Conservation (phyloP, 2,797 vertebrate species). For the Tauraco hartlaubi region DNA sequence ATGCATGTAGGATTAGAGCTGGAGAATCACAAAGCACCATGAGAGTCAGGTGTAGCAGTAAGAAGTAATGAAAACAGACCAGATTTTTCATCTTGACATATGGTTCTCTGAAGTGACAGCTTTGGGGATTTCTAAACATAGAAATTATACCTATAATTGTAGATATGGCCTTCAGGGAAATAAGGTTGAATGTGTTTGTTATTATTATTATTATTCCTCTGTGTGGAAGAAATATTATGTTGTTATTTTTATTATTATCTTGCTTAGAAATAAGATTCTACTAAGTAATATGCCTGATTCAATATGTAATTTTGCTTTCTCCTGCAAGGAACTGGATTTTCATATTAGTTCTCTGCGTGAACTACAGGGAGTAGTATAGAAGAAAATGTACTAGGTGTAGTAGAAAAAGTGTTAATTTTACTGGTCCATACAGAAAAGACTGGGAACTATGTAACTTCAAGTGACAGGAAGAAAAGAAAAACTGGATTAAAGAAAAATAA, state of each 20-base stretch:
- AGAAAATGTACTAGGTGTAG: not conserved
- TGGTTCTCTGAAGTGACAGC: not conserved
- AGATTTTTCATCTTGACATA: not conserved
- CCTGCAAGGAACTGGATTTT: not conserved
- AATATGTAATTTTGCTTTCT: not conserved
- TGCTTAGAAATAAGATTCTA: not conserved
- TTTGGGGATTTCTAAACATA: not conserved
- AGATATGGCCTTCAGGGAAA: not conserved
- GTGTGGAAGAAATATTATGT: not conserved
- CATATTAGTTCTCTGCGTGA: not conserved
- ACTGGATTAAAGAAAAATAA: not conserved
- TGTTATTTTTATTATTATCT: slow-evolving; percentile 24
- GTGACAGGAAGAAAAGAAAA: not conserved
- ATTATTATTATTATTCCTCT: not conserved
- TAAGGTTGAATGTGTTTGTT: not conserved
- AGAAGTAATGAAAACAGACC: not conserved
- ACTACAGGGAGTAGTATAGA: not conserved
- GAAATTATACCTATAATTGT: not conserved
- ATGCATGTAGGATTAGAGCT: not conserved
- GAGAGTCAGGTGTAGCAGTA: not conserved
- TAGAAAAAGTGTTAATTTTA: not conserved
- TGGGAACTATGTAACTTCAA: not conserved
- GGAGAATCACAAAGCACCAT: not conserved
- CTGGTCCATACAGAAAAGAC: not conserved
- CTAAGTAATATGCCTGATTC: not conserved